Base-by-base conservation (phyloP, 92 coral and sea anemone genomes). In the Porites rus region DNA sequence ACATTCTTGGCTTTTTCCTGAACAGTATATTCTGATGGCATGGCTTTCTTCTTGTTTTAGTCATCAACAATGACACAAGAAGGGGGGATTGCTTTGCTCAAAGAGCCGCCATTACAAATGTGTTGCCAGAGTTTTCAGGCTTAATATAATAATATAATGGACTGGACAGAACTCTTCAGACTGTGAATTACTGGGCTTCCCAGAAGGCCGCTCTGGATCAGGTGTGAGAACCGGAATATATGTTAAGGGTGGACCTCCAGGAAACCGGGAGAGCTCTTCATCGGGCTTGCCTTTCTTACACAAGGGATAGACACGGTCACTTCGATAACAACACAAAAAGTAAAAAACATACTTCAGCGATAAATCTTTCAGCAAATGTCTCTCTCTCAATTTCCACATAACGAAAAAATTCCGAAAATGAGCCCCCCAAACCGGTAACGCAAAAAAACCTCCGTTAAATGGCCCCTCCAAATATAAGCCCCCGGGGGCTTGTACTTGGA, bases 271-370 rank as follows among this genome's bases (percentile, higher is more conserved):
- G 68, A 51, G 70, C 31, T 77, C 85, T 76, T 63, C 25, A 69
- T 78, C 74, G 69, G 80, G 79, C 65, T 79, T 53, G 31, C 78
- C 79, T 74, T 61, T 52, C 79, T 79, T 54, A 83, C 86, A 89
- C 67, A 78, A 9, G 61, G 89, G 92, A 84, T 89, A 88, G 84
- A 89, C 65, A 71, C 92, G 77, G 84, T 89, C 88, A 28, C 84
- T 77, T 72, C 58, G 73, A 76, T 89, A 89, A 65, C 86, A 89
- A 65, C 86, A 84, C 52, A 80, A 68, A 59, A 89, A 85, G 54
- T 77, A 81, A 86, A 89, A 89, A 66, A 89, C 79, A 66, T 89
- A 89, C 69, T 84, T 89, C 67, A 82, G 80, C 73, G 82, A 82
- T 63, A 89, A 79, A 78, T 84, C 82, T 71, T 89, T 71, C 28